Evolutionary conservation across 2,797 vertebrate genomes (phyloP).

Genomic region (Hemibagrus guttatus): DNA sequence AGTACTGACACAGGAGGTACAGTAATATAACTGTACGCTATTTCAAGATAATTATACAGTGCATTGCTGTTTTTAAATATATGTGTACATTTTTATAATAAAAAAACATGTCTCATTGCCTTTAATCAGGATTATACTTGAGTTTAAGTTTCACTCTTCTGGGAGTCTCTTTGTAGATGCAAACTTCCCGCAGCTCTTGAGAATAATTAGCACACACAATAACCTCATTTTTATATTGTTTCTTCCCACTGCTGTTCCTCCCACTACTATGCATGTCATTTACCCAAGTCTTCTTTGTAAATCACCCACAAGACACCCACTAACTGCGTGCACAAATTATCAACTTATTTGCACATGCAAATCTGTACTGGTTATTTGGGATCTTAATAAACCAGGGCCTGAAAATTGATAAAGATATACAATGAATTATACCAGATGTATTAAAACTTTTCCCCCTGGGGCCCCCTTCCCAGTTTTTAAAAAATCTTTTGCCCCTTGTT

Average conservation of each 20-base stretch:
- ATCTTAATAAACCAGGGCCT: slow-evolving; percentile 9
- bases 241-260: slow-evolving; percentile 15
- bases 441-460: not conserved
- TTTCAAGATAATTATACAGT: slow-evolving; percentile 4
- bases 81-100: not conserved
- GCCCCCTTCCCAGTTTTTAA: not conserved
- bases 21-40: not conserved
- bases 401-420: not conserved
- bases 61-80: slow-evolving; percentile 4
- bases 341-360: not conserved
- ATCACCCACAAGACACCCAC: slow-evolving; percentile 30
- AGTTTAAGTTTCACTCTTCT: slow-evolving; percentile 5
- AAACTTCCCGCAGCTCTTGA: slow-evolving; percentile 26
- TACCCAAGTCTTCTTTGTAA: slow-evolving; percentile 21
- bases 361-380: slow-evolving; percentile 6
- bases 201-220: slow-evolving; percentile 29
- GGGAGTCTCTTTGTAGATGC: slow-evolving; percentile 1
- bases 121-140: not conserved
- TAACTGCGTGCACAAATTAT: not conserved
- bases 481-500: not conserved
- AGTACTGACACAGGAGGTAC: slow-evolving; percentile 1
- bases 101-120: slow-evolving; percentile 5
- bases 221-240: slow-evolving; percentile 31
- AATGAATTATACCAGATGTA: not conserved
- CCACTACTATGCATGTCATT: slow-evolving; percentile 19